Percentiles rank a stretch among this genome's conserved stretches.
Conservation (phyloP, 2,888 invertebrate species). For the Monopis laevigella region DNA sequence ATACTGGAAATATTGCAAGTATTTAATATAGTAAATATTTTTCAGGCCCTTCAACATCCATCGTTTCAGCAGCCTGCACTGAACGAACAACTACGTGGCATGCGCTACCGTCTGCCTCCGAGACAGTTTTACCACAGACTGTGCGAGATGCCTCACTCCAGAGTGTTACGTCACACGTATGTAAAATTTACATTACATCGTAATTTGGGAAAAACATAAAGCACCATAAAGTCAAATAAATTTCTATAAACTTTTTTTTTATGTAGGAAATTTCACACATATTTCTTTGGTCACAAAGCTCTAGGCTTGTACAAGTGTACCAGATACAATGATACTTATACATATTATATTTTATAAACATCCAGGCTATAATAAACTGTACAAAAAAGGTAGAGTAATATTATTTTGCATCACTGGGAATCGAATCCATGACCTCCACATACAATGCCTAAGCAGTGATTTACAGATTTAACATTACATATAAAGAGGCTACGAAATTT, state of each 20-base stretch:
- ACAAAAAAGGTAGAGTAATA: no score
- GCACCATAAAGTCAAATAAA: slow-evolving; percentile 11
- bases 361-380: no score
- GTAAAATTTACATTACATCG: slow-evolving; percentile 12
- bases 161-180: slow-evolving; percentile 22
- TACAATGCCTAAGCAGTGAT: no score
- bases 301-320: no score
- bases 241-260: slow-evolving; percentile 14
- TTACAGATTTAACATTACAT: no score
- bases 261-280: no score
- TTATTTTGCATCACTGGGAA: no score
- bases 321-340: no score
- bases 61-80: slow-evolving; percentile 52
- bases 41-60: slow-evolving; percentile 71
- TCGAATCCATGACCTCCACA: no score
- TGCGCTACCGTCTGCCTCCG: slow-evolving; percentile 54
- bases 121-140: slow-evolving; percentile 58
- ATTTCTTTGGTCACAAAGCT: no score
- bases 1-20: background rate
- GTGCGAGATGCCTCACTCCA: slow-evolving; percentile 45
- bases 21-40: background rate
- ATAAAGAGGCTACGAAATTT: no score
- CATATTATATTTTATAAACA: no score
- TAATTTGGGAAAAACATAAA: slow-evolving; percentile 3
- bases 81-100: slow-evolving; percentile 38